Conservation (phyloP, 2,797 vertebrate species). For the Oreochromis mossambicus region DNA sequence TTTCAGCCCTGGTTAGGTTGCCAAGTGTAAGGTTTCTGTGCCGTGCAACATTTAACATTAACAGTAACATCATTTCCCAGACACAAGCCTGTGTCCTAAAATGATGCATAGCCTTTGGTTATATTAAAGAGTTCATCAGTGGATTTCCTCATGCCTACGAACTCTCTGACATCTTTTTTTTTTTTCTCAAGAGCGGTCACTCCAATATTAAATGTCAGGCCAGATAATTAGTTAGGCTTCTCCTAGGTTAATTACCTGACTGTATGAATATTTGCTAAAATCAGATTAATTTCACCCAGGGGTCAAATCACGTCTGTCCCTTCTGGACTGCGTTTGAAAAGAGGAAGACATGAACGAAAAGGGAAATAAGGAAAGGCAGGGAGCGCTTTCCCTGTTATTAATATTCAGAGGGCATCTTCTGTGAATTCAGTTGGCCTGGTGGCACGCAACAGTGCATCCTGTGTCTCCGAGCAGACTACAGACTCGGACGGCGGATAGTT, state of each 20-base stretch:
- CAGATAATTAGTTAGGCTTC: neutral
- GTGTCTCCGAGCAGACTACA: slow-evolving; percentile 36
- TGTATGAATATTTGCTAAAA: neutral
- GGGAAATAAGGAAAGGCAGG: slow-evolving; percentile 33
- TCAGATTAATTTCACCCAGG: slow-evolving; percentile 7
- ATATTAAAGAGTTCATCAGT: slow-evolving; percentile 16
- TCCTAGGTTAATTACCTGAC: neutral
- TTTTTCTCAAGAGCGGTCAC: neutral
- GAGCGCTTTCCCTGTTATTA: slow-evolving; percentile 39
- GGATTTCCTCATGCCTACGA: slow-evolving; percentile 6
- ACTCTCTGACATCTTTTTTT: neutral
- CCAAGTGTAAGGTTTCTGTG: slow-evolving; percentile 57
- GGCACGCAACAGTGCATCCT: slow-evolving; percentile 28
- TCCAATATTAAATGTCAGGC: neutral
- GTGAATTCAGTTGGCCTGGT: slow-evolving; percentile 35
- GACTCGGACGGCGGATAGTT: slow-evolving; percentile 49
- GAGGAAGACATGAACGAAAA: slow-evolving; percentile 11
- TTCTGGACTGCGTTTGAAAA: slow-evolving; percentile 12
- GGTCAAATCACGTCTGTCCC: neutral
- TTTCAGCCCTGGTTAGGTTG: slow-evolving; percentile 5
- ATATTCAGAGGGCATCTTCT: slow-evolving; percentile 61
- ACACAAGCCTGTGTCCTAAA: slow-evolving; percentile 31
- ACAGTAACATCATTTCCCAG: slow-evolving; percentile 54
- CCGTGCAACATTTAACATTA: slow-evolving; percentile 55
- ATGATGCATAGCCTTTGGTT: slow-evolving; percentile 19